Percentiles rank a stretch among this genome's conserved stretches.
These are phyloP conservation scores for Anarrhichthys ocellatus DNA, from an alignment of 2,113 vertebrate species.

Conservation along the genomic window DNA sequence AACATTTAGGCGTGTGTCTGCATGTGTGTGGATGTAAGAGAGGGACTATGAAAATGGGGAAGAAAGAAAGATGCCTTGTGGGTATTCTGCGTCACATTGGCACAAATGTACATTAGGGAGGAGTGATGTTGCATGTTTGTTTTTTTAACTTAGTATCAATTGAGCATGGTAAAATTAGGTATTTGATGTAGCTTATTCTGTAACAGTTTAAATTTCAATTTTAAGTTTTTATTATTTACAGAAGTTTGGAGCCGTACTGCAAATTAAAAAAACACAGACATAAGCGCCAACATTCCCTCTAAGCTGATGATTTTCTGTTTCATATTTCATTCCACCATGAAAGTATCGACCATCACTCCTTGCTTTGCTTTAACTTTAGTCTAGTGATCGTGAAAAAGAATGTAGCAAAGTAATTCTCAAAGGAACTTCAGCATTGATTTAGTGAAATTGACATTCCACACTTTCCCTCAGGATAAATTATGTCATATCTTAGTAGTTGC, in stretches of 20 bases:
- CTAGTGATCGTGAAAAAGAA: neutral
- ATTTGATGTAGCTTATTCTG: neutral
- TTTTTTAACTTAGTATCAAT: neutral
- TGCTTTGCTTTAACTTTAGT: neutral
- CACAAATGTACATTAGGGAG: neutral
- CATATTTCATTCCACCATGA: neutral
- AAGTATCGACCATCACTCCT: neutral
- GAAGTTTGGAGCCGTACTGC: neutral
- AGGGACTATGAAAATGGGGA: neutral
- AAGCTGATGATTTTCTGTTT: neutral
- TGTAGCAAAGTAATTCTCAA: neutral
- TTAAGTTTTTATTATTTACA: neutral
- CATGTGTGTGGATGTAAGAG: neutral
- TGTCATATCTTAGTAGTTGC: neutral
- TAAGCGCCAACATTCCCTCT: neutral
- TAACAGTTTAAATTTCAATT: neutral
- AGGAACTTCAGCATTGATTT: neutral
- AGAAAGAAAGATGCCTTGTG: neutral
- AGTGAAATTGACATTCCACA: neutral
- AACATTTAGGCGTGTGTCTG: slow-evolving; percentile 16
- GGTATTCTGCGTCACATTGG: slow-evolving; percentile 2
- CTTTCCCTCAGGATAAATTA: neutral
- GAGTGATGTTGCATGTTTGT: neutral
- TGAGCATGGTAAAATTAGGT: neutral
- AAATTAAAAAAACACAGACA: neutral